A percentile compares a stretch with the other conserved stretches of the same genome.
Evolutionary conservation across 1,140 invertebrate genomes (phyloP).

Genomic region (Drosophila ercepeae): DNA sequence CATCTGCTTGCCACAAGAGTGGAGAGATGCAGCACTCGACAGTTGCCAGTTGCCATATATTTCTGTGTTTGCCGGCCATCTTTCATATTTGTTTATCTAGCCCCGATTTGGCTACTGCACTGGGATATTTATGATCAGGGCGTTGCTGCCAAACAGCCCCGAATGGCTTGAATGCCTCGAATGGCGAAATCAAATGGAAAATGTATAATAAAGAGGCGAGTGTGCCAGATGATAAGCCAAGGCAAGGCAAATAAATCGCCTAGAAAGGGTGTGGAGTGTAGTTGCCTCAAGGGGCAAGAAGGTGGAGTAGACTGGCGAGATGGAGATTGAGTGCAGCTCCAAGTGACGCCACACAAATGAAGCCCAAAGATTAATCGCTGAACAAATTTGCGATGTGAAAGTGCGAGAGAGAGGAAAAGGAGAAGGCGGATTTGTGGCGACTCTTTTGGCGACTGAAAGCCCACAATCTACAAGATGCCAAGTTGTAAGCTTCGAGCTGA

Average conservation of each 20-base stretch:
- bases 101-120: slow-evolving; percentile 59
- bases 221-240: slow-evolving; percentile 65
- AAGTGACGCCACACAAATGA: slow-evolving; percentile 52
- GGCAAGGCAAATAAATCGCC: slow-evolving; percentile 58
- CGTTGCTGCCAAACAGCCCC: slow-evolving; percentile 55
- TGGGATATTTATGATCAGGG: slow-evolving; percentile 64
- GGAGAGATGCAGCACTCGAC: slow-evolving; percentile 4
- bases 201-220: slow-evolving; percentile 41
- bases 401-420: slow-evolving; percentile 34
- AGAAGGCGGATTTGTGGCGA: slow-evolving; percentile 37
- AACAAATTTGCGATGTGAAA: slow-evolving; percentile 72
- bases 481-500: slow-evolving; percentile 10
- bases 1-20: slow-evolving; percentile 26
- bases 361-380: slow-evolving; percentile 62
- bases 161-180: slow-evolving; percentile 3
- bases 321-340: slow-evolving; percentile 72
- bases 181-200: slow-evolving; percentile 44
- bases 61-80: slow-evolving; percentile 34
- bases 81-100: slow-evolving; percentile 60
- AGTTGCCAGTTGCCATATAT: slow-evolving; percentile 7
- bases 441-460: slow-evolving; percentile 10
- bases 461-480: background rate
- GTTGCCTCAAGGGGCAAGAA: background rate
- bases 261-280: background rate
- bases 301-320: slow-evolving; percentile 20